Evolutionary conservation across 2,888 invertebrate genomes (phyloP), one percentile per base, ranked within the genome.

Genomic region (Parapristionchus giblindavisi): DNA sequence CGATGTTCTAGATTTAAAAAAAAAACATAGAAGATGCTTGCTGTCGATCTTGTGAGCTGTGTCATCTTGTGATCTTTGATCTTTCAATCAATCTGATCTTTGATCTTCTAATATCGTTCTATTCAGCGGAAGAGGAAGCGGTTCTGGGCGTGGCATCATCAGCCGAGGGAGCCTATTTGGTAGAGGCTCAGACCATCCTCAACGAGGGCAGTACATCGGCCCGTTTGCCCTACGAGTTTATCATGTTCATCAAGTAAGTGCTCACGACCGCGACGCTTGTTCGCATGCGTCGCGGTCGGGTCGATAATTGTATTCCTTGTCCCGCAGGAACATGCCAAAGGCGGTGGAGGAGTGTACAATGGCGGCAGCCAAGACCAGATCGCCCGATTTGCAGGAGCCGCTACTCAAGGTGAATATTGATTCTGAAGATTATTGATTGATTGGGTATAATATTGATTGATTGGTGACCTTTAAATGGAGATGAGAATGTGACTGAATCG

Each of bases 341-440:
- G 83, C 83, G 2, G 79, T 83, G 32, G 77, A 77, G 24, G 76
- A 79, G 36, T 83, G 83, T 27, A 78, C 77, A n/a, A 56, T 74
- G 6, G 75, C 76, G 0, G 80, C 81, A 1, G 75, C 76, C 60
- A 75, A 75, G 40, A 75, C 76, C 51, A 77, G 80, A 78, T 63
- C 65, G 29, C 76, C 81, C 14, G 72, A 61, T 2, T 29, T 77
- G 34, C 81, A 81, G 54, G 78, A 81, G 34, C 21, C 65, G 21
- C 68, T 79, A 1, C 76, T 79, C 14, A 77, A 75, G 65, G 77
- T 77, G 36, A 34, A 24, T 34, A 21, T n/a, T n/a, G n/a, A n/a
- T n/a, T n/a, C n/a, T n/a, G n/a, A n/a, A n/a, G n/a, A n/a, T n/a
- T n/a, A n/a, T n/a, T n/a, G n/a, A n/a, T n/a, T n/a, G n/a, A n/a